phyloP scores from a whole-genome alignment of 2,113 vertebrate genomes.

The Sebastes fasciatus region DNA sequence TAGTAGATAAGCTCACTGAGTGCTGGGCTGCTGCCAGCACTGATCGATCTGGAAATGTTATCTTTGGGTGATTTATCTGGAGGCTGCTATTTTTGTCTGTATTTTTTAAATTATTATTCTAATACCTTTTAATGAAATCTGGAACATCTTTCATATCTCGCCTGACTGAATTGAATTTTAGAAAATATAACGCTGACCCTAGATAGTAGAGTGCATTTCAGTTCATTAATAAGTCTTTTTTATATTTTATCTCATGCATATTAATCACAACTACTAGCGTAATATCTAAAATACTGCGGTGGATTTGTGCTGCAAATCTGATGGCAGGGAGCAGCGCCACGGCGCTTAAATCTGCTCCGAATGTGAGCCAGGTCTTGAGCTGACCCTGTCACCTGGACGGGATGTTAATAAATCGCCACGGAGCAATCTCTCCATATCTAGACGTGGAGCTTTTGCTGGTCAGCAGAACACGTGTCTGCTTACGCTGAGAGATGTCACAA shows the following conservation, averaged over 20 bases:
- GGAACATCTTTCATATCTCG: constrained; percentile 54
- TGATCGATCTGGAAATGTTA: constrained; percentile 73
- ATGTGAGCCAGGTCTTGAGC: constrained; percentile 37
- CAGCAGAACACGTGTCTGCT: constrained; percentile 73
- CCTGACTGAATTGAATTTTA: constrained; percentile 51
- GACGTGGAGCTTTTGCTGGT: constrained; percentile 58
- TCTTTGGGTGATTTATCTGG: constrained; percentile 65
- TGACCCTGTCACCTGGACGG: constrained; percentile 46
- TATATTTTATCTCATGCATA: constrained; percentile 52
- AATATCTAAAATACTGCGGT: constrained; percentile 42
- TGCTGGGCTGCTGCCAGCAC: constrained; percentile 59
- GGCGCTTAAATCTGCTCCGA: constrained; percentile 32
- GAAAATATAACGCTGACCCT: constrained; percentile 57
- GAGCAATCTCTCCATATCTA: constrained; percentile 58
- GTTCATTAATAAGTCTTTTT: constrained; percentile 58
- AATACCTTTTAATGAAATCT: constrained; percentile 64
- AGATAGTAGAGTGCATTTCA: constrained; percentile 57
- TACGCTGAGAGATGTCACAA: constrained; percentile 58
- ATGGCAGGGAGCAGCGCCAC: constrained; percentile 16
- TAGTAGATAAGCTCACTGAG: constrained; percentile 48
- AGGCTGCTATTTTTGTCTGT: constrained; percentile 67
- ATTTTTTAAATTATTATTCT: constrained; percentile 57
- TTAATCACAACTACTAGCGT: constrained; percentile 62
- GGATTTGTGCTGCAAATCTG: constrained; percentile 38
- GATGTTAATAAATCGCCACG: constrained; percentile 64